These are phyloP conservation scores for Parazoanthus atlanticus DNA, from an alignment of 92 coral and sea anemone species.

Conservation along the genomic window DNA sequence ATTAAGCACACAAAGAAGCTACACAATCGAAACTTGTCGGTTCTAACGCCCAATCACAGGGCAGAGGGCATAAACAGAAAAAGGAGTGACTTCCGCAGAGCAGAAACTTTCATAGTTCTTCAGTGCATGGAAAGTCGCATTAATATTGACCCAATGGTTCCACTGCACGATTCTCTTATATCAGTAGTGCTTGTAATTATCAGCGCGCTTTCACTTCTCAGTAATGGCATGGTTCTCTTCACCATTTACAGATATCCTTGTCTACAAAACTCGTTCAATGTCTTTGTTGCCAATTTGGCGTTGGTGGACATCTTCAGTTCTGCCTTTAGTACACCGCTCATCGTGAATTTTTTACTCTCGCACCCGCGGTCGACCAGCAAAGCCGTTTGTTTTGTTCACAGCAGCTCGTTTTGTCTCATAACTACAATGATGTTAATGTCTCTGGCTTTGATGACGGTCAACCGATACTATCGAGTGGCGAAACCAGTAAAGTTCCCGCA, in stretches of 20 bases:
- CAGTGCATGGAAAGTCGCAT: too few relatives aligned
- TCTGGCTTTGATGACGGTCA: conserved; percentile 20
- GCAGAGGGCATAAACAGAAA: too few relatives aligned
- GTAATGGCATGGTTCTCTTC: conserved; percentile 12
- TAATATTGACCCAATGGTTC: neutral
- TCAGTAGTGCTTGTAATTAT: neutral
- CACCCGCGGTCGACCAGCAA: neutral
- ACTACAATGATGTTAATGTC: conserved; percentile 9
- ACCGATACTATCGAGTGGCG: conserved; percentile 16
- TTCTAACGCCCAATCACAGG: too few relatives aligned
- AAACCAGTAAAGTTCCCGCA: conserved; percentile 1
- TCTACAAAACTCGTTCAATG: conserved; percentile 10
- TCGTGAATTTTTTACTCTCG: conserved; percentile 3
- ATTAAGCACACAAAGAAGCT: too few relatives aligned
- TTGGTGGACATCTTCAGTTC: conserved; percentile 11
- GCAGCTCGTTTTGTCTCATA: conserved; percentile 1
- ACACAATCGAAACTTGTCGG: too few relatives aligned
- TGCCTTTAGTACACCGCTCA: neutral
- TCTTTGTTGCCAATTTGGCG: conserved; percentile 8
- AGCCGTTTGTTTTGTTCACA: conserved; percentile 1
- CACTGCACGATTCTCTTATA: neutral
- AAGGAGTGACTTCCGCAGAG: too few relatives aligned
- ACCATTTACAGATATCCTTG: conserved; percentile 3
- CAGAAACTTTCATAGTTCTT: too few relatives aligned
- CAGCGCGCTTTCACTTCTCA: neutral